Base-by-base conservation (phyloP, 1,140 invertebrate genomes). In the Semibalanus balanoides region DNA sequence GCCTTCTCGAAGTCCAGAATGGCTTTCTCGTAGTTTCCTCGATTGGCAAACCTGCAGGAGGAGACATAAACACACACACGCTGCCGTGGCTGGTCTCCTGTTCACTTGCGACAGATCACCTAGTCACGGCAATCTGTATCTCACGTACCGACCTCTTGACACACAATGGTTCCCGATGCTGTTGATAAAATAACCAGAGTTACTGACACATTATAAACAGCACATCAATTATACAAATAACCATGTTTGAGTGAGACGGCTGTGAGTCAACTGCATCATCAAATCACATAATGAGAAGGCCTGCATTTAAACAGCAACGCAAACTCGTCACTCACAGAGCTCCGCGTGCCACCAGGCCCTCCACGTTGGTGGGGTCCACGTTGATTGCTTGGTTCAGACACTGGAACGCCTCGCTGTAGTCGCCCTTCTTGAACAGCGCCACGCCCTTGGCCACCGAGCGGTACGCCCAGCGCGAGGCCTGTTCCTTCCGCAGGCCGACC, bases 1-100 rank as follows among this genome's bases (percentile, higher is more conserved):
- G 95, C 95, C 40, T 89, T 90, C 84, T 96, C 93, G 86, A 98
- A 97, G 85, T 97, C 95, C 81, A 94, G 92, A 80, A 97, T 92
- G 5, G 95, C 96, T 82, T 94, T 95, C 80, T 92, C 90, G 84
- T 95, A 97, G 81, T 90, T 95, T 73, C 93, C 93, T 83, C 92
- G 94, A 82, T 98, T 97, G 22, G 95, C 95, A 85, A 94, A 96
- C 78, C 77, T 78, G 76, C 71, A 77, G 78, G 64, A 70, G 72
- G 11, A 9, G 31, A 78, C 31, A n/a, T 78, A 30, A 25, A 78
- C 76, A 72, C 40, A 22, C 51, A 43, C 76, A 51, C 75, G 72
- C n/a, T n/a, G n/a, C n/a, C n/a, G n/a, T n/a, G n/a, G n/a, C n/a
- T n/a, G n/a, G n/a, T n/a, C n/a, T n/a, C n/a, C n/a, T n/a, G n/a